A percentile compares a stretch with the other conserved stretches of the same genome.
phyloP scores from a whole-genome alignment of 2,888 invertebrate genomes.

The Philaethria dido region DNA sequence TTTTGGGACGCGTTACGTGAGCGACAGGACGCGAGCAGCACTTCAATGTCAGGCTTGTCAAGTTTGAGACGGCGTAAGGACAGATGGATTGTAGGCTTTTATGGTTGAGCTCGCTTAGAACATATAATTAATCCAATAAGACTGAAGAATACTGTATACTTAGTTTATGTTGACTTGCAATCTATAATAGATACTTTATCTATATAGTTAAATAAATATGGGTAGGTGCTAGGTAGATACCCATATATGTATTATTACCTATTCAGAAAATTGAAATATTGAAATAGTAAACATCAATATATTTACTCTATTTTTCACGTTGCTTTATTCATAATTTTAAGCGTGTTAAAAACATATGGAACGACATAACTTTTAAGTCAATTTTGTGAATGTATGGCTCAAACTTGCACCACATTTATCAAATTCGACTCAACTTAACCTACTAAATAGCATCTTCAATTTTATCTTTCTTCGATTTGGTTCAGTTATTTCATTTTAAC shows the following conservation, averaged over 20 bases:
- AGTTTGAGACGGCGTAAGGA: constrained; percentile 30
- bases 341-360: no score
- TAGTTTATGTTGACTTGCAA: constrained; percentile 2
- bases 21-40: constrained; percentile 67
- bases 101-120: constrained; percentile 12
- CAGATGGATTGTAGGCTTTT: constrained; percentile 25
- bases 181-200: neutral
- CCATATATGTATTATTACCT: no score
- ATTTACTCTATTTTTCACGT: no score
- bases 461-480: constrained; percentile 24
- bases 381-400: no score
- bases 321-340: no score
- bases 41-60: constrained; percentile 56
- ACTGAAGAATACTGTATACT: neutral
- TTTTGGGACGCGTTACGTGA: constrained; percentile 75
- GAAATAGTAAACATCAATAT: no score
- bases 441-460: constrained; percentile 22
- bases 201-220: no score
- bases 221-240: no score
- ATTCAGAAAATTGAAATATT: no score
- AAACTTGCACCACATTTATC: neutral
- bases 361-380: no score
- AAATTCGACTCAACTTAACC: constrained; percentile 4
- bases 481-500: constrained; percentile 22
- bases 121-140: constrained; percentile 1